A percentile compares a stretch with the other conserved stretches of the same genome.
phyloP scores from a whole-genome alignment of 2,113 vertebrate species.

The Phrynosoma blainvillii region DNA sequence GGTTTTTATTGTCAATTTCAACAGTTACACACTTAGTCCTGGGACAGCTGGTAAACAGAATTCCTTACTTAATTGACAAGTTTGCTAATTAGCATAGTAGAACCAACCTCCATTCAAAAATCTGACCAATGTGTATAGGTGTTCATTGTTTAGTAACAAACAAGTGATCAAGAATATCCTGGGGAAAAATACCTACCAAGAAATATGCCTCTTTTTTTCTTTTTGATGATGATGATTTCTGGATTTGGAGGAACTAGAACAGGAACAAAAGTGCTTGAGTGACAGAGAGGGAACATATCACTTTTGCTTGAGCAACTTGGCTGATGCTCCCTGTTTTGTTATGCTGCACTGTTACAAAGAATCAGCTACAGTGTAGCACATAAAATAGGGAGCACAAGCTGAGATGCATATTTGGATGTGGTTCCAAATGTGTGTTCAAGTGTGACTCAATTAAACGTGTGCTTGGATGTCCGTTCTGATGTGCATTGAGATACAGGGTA shows the following conservation, averaged over 20 bases:
- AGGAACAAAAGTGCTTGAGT: not conserved
- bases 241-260: not conserved
- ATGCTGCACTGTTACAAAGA: not conserved
- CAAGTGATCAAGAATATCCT: not conserved
- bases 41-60: not conserved
- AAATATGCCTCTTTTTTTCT: not conserved
- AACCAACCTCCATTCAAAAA: not conserved
- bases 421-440: not conserved
- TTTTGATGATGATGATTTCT: not conserved
- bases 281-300: not conserved
- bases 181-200: not conserved
- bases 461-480: not conserved
- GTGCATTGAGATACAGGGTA: not conserved
- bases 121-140: not conserved
- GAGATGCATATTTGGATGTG: not conserved
- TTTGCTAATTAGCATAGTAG: not conserved
- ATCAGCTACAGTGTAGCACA: not conserved
- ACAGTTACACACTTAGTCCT: not conserved
- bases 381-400: not conserved
- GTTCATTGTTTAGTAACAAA: too few species aligned
- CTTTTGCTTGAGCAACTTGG: not conserved
- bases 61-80: not conserved
- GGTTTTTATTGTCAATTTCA: not conserved
- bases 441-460: not conserved
- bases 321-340: not conserved